Evolutionary conservation across 2,888 invertebrate species (phyloP), one percentile per base, ranked within the genome.

Genomic region (Drosophila cyrtoloma): DNA sequence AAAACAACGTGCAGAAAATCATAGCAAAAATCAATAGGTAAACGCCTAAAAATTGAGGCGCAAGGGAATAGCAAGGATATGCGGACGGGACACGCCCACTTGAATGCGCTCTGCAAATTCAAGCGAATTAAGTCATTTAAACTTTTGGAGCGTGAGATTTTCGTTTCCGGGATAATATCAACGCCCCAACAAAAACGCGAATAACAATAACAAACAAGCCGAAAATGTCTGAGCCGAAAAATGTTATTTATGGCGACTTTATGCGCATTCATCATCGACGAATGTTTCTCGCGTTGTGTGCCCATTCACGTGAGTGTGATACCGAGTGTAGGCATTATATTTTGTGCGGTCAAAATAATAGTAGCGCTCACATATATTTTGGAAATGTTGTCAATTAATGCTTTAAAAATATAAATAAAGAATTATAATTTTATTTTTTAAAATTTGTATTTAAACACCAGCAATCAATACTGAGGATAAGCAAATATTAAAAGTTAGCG

Each of bases 111-210:
- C 32, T 60, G 79, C 51, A 72, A 77, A 82, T 78, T 78, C 76
- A 66, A 75, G 77, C 82, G 80, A 80, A 89, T 89, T 85, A 86
- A 87, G 86, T 87, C 83, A 82, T 85, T 87, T 85, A 83, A 86
- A 89, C 85, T 86, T 83, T 89, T 79, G 81, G 77, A 82, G 86
- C 89, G 83, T 85, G 85, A 83, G 86, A 86, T 86, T 86, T 86
- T 79, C 79, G 77, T 84, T 86, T 86, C 81, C 87, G 79, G 77
- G 76, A 81, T 74, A 76, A 84, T 84, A 84, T 76, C 73, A 82
- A 72, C 66, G 68, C 39, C 44, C 12, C 68, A 71, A 53, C 69
- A 62, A 35, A 47, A 64, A n/a, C 39, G 37, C 5, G 44, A 71
- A 60, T 39, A 68, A 58, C 53, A 71, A 63, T 51, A 77, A 75